A percentile compares a stretch with the other conserved stretches of the same genome.
phyloP scores from a whole-genome alignment of 64 coral and sea anemone species.

The Hydrozoanthus tunicans region DNA sequence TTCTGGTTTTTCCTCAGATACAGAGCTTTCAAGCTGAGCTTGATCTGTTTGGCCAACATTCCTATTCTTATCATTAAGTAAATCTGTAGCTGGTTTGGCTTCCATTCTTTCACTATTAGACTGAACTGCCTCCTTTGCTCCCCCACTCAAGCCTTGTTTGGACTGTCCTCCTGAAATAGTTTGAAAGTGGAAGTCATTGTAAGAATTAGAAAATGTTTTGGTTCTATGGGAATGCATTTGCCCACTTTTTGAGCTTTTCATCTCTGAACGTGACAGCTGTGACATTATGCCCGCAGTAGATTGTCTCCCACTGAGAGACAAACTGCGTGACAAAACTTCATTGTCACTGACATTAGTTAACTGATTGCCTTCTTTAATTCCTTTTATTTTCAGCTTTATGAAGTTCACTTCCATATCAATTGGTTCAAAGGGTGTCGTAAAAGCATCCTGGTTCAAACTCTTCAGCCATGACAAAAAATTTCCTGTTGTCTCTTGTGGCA shows the following conservation, averaged over 20 bases:
- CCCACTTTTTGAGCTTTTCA: background rate
- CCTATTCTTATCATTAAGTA: background rate
- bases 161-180: background rate
- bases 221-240: background rate
- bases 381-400: slow-evolving; percentile 24
- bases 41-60: background rate
- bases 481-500: slow-evolving; percentile 85
- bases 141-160: background rate
- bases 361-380: background rate
- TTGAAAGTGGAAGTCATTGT: slow-evolving; percentile 77
- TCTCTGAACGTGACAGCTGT: slow-evolving; percentile 56
- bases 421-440: slow-evolving; percentile 88
- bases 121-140: background rate
- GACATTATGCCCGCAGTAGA: slow-evolving; percentile 60
- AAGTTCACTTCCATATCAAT: slow-evolving; percentile 69
- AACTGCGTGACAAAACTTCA: slow-evolving; percentile 78
- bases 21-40: background rate
- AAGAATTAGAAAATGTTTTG: slow-evolving; percentile 68
- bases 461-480: slow-evolving; percentile 97
- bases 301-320: slow-evolving; percentile 73
- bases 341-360: slow-evolving; percentile 62
- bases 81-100: background rate
- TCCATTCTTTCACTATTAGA: background rate
- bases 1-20: slow-evolving; percentile 1
- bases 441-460: slow-evolving; percentile 81